Conservation (phyloP, 1,140 invertebrate species). For the Globodera ellingtonae region DNA sequence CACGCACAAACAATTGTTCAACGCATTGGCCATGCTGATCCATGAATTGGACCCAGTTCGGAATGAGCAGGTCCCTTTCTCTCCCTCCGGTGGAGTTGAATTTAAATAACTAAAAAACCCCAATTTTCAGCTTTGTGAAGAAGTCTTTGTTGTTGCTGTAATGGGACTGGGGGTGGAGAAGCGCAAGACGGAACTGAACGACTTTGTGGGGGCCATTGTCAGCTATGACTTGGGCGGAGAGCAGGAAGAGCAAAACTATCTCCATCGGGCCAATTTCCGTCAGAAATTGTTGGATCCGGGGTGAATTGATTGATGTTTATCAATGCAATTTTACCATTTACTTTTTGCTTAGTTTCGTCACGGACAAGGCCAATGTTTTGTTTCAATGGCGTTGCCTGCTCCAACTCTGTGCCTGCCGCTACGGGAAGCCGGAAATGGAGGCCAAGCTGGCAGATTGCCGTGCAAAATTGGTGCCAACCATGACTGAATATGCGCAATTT, state of each 20-base stretch:
- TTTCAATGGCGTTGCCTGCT: constrained; percentile 30
- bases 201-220: constrained; percentile 8
- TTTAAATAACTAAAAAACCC: no score
- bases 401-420: constrained; percentile 20
- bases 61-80: constrained; percentile 12
- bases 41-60: constrained; percentile 17
- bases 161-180: neutral
- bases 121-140: neutral
- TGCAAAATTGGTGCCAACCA: constrained; percentile 32
- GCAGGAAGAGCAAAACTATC: neutral
- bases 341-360: constrained; percentile 24
- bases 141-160: neutral
- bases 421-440: constrained; percentile 7
- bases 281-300: constrained; percentile 6
- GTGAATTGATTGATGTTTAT: neutral
- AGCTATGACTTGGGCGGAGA: neutral
- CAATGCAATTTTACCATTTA: neutral
- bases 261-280: constrained; percentile 14
- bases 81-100: no score
- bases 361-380: constrained; percentile 29
- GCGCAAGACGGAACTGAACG: constrained; percentile 10
- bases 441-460: constrained; percentile 19
- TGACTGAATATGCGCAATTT: constrained; percentile 33
- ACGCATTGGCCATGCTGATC: constrained; percentile 19
- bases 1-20: constrained; percentile 1